Conservation (phyloP, 2,113 vertebrate genomes). For the Sturnus vulgaris region DNA sequence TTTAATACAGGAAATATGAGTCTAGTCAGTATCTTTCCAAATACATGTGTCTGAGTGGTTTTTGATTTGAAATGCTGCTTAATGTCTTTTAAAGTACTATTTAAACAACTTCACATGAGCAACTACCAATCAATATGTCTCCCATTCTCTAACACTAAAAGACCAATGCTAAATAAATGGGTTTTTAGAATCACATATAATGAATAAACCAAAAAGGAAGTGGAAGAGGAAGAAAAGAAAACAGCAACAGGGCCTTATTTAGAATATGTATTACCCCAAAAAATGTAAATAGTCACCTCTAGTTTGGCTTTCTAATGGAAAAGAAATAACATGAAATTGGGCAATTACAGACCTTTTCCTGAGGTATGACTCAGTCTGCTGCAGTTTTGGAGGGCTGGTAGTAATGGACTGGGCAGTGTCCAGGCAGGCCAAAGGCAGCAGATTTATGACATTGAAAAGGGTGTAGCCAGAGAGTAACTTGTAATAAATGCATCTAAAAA, state of each 20-base stretch:
- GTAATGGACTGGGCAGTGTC: neutral
- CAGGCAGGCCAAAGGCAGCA: neutral
- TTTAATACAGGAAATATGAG: constrained; percentile 71
- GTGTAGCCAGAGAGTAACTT: neutral
- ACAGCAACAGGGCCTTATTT: neutral
- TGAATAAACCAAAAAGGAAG: neutral
- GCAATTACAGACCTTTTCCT: constrained; percentile 19
- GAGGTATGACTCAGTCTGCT: constrained; percentile 32
- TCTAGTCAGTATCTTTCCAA: constrained; percentile 71
- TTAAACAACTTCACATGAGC: constrained; percentile 51
- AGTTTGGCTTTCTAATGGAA: constrained; percentile 5
- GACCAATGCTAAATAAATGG: constrained; percentile 12
- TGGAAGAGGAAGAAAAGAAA: neutral
- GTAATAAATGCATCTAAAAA: constrained; percentile 40
- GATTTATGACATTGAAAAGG: constrained; percentile 28
- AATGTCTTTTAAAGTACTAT: constrained; percentile 61
- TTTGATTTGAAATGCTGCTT: constrained; percentile 58
- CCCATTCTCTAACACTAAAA: neutral
- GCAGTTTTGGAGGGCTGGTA: constrained; percentile 32
- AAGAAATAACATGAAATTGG: constrained; percentile 10
- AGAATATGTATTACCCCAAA: neutral
- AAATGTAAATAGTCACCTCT: neutral
- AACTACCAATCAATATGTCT: constrained; percentile 10
- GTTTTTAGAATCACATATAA: neutral
- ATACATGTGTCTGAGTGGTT: constrained; percentile 25